phyloP scores from a whole-genome alignment of 2,888 invertebrate genomes.

The Netelia fuscicornis region DNA sequence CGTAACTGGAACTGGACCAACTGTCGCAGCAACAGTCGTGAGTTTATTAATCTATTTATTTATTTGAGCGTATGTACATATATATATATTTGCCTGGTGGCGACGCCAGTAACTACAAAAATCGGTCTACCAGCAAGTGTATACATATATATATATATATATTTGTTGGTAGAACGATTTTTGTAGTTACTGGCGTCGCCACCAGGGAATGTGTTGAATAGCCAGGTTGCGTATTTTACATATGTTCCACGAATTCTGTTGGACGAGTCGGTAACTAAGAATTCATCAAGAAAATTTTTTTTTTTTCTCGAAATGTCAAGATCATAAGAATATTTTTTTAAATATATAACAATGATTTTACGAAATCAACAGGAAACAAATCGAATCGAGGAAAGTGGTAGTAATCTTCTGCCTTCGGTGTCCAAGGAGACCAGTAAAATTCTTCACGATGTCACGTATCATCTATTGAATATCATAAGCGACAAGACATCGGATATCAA shows the following conservation, averaged over 20 bases:
- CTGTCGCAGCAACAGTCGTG: slow-evolving; percentile 69
- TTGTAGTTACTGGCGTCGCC: neutral
- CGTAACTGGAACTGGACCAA: slow-evolving; percentile 77
- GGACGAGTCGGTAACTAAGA: neutral
- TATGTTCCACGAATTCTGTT: neutral
- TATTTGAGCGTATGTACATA: neutral
- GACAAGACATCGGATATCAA: slow-evolving; percentile 71
- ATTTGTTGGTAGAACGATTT: neutral
- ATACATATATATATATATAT: no score
- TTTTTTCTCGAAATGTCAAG: neutral
- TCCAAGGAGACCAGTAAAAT: slow-evolving; percentile 75
- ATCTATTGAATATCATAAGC: slow-evolving; percentile 75
- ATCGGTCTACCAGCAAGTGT: no score
- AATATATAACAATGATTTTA: neutral
- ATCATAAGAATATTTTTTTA: neutral
- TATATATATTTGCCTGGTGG: no score
- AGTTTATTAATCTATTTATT: slow-evolving; percentile 14
- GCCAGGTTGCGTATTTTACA: neutral
- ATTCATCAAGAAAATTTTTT: neutral
- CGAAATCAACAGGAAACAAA: slow-evolving; percentile 74
- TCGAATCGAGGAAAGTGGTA: slow-evolving; percentile 79
- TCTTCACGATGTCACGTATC: slow-evolving; percentile 74
- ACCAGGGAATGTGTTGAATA: neutral
- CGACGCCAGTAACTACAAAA: no score
- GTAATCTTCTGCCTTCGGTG: slow-evolving; percentile 78